phyloP scores from a whole-genome alignment of 2,888 invertebrate genomes.

The Microplitis deprimator region DNA sequence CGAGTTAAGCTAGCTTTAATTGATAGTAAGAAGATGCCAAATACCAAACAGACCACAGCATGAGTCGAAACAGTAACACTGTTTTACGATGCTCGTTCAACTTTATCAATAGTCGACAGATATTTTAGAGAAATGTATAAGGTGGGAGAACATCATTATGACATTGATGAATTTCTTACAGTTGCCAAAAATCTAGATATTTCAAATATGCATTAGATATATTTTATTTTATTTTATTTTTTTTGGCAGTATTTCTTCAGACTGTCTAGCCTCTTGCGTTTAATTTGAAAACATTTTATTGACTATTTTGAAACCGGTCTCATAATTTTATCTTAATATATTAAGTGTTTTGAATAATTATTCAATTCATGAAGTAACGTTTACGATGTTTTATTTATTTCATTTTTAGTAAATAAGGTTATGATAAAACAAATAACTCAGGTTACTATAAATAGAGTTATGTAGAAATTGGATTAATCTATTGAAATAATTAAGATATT shows the following conservation, averaged over 20 bases:
- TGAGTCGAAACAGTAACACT: constrained; percentile 40
- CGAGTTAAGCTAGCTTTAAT: constrained; percentile 50
- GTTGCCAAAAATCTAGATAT: constrained; percentile 33
- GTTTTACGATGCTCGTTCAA: constrained; percentile 9
- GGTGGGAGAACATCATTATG: constrained; percentile 18
- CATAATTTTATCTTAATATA: background rate
- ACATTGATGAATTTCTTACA: constrained; percentile 40
- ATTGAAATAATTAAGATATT: too few species aligned
- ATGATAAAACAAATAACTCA: too few species aligned
- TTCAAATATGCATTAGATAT: constrained; percentile 4
- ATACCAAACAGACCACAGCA: constrained; percentile 44
- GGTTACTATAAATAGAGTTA: too few species aligned
- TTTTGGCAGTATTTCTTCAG: background rate
- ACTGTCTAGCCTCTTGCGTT: too few species aligned
- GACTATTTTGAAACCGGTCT: background rate
- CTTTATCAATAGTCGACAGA: constrained; percentile 19
- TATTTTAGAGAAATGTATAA: constrained; percentile 32
- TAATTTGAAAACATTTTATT: background rate
- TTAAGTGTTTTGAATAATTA: too few species aligned
- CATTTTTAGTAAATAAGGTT: too few species aligned
- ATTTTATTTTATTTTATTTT: constrained; percentile 23
- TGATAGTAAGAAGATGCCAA: constrained; percentile 50
- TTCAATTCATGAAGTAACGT: too few species aligned
- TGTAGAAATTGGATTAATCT: too few species aligned
- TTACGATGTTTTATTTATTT: too few species aligned